Base-by-base conservation (phyloP, 2,888 invertebrate genomes). In the Enoplolaimus lenunculus region DNA sequence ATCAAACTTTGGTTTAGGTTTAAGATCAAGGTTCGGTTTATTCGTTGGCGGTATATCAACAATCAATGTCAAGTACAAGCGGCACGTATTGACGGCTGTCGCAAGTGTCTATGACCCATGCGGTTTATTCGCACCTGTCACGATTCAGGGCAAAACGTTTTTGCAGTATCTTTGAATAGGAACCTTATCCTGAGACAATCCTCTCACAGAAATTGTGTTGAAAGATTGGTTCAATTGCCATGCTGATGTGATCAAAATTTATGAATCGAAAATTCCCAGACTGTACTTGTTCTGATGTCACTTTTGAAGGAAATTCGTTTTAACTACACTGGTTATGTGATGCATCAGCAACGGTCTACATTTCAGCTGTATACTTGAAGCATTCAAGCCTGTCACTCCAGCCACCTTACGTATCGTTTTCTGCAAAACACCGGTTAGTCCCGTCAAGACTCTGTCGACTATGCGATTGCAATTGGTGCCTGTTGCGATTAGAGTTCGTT, bases 91-190 rank as follows among this genome's bases (percentile, higher is more conserved):
- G 13, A 70, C 72, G 29, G n/a, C 68, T 29, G 69, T 77, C 34
- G 69, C 74, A 21, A 72, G 71, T n/a, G 34, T 72, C 1, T 75
- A 71, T 64, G 73, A 77, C 64, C 73, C 75, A 21, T 34, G 75
- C 28, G 76, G 75, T 1, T 68, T 75, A 2, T 21, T 74, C 28
- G 70, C 59, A 0, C 73, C 72, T 28, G 71, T 73, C 34, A 72
- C 34, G 16, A 71, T 74, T 45, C 30, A 65, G 7, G 70, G 71
- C 0, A 78, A 76, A 65, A 73, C 74, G 1, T 34, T 77, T 2
- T 66, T 78, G 34, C 77, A 78, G 72, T 33, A 72, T 16, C 35
- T 77, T 1, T 78, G 77, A 75, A 70, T 70, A 26, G 33, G 62
- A 21, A 68, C 73, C 1, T 3, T 74, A 2, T 71, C 66, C 1